Base-by-base conservation (phyloP, 2,888 invertebrate species). In the Apamea crenata region DNA sequence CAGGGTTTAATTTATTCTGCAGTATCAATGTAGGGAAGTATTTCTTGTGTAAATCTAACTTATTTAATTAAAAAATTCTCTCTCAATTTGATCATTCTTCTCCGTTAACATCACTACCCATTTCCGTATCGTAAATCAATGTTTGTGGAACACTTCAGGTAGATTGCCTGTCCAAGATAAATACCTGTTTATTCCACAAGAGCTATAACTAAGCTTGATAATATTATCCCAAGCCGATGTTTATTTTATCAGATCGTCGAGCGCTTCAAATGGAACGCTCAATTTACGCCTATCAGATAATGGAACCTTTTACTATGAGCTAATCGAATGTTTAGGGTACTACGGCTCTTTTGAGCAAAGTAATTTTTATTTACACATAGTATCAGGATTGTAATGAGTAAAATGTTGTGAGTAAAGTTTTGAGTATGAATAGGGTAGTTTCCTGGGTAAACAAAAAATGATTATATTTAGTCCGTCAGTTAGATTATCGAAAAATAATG, bases 251-350 rank as follows among this genome's bases (percentile, higher is more conserved):
- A 74, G 82, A 77, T 79, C 70, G 76, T 66, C 59, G 47, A 81
- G 65, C 53, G 61, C 76, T 77, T 82, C 59, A 63, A 74, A 85
- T 78, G 74, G 67, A 40, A 78, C 74, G 85, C 80, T 82, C 82
- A 73, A 77, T 80, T 77, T 71, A 53, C 76, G 78, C 78, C 85
- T 81, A 85, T 87, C 85, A 81, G 78, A 87, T 87, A 85, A 85
- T 79, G 82, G 65, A 36, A 47, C 53, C 74, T 77, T 83, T 69
- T 18, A 68, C n/a, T 50, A 56, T 50, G 29, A 74, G 71, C 56
- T 80, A 74, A 87, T 83, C 81, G 68, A 87, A 70, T 72, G 40
- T 74, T 74, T 71, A 66, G 21, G 72, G 73, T 67, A 36, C 25
- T 50, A 61, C 66, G 25, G 69, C 29, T 76, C 56, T 68, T 81